These are phyloP conservation scores for Toxostoma redivivum DNA, from an alignment of 2,113 vertebrate species.

Conservation along the genomic window DNA sequence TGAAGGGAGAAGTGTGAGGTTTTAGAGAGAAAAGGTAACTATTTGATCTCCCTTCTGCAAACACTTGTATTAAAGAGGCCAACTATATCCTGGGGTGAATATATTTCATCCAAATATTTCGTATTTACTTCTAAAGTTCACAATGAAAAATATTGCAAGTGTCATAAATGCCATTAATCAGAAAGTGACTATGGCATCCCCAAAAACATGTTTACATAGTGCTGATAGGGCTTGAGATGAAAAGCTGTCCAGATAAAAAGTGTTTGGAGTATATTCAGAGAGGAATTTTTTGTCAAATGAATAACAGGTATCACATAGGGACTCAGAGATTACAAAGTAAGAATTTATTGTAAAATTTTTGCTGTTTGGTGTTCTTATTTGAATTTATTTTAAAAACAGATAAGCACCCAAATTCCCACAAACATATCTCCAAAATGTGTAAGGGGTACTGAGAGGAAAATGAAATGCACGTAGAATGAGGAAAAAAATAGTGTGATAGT, in stretches of 20 bases:
- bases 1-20: background rate
- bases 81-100: background rate
- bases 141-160: background rate
- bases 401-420: background rate
- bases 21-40: background rate
- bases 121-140: background rate
- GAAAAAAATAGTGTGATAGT: background rate
- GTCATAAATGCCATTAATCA: background rate
- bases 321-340: background rate
- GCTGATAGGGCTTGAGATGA: background rate
- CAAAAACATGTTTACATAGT: background rate
- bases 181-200: background rate
- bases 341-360: background rate
- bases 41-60: background rate
- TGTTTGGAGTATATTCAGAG: background rate
- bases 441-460: background rate
- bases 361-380: background rate
- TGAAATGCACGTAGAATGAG: background rate
- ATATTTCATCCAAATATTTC: background rate
- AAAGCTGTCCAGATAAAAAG: background rate
- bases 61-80: background rate
- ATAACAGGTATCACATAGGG: background rate
- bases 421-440: background rate
- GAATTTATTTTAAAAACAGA: background rate
- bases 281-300: background rate